These are phyloP conservation scores for Dorcus hopei DNA, from an alignment of 2,888 invertebrate species.

Conservation along the genomic window DNA sequence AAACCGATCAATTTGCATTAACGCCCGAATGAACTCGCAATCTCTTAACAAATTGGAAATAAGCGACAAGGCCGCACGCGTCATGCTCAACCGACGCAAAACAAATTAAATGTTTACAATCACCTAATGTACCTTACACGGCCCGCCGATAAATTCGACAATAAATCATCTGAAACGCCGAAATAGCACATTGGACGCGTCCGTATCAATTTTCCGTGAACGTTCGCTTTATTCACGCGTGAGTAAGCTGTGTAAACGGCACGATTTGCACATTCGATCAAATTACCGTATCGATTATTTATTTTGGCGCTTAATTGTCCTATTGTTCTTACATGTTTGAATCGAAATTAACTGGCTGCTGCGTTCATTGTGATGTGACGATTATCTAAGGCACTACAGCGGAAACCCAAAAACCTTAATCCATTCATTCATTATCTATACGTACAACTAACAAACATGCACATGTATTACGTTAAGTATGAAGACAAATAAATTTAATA, in stretches of 20 bases:
- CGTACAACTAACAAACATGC: too few relatives aligned
- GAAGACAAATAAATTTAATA: too few relatives aligned
- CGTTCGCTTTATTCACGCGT: constrained; percentile 3
- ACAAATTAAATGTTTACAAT: constrained; percentile 5
- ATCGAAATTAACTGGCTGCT: background rate
- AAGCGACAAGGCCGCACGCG: too few relatives aligned
- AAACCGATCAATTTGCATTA: too few relatives aligned
- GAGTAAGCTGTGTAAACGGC: background rate
- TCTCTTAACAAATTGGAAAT: too few relatives aligned
- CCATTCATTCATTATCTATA: too few relatives aligned
- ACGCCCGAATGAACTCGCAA: too few relatives aligned
- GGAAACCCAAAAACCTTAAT: too few relatives aligned
- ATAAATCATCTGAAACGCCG: constrained; percentile 5
- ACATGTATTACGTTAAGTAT: too few relatives aligned
- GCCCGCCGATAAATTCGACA: constrained; percentile 3
- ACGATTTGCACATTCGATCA: constrained; percentile 7
- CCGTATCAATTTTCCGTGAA: constrained; percentile 6
- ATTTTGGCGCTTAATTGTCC: constrained; percentile 6
- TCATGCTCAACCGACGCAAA: background rate
- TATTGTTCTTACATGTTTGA: constrained; percentile 1
- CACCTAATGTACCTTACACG: background rate
- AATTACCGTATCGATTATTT: constrained; percentile 7
- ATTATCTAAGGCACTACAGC: too few relatives aligned
- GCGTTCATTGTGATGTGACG: background rate
- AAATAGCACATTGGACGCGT: constrained; percentile 4